Percentiles rank a stretch among this genome's conserved stretches.
Evolutionary conservation across 1,140 invertebrate species (phyloP).

Genomic region (Reticulitermes speratus): DNA sequence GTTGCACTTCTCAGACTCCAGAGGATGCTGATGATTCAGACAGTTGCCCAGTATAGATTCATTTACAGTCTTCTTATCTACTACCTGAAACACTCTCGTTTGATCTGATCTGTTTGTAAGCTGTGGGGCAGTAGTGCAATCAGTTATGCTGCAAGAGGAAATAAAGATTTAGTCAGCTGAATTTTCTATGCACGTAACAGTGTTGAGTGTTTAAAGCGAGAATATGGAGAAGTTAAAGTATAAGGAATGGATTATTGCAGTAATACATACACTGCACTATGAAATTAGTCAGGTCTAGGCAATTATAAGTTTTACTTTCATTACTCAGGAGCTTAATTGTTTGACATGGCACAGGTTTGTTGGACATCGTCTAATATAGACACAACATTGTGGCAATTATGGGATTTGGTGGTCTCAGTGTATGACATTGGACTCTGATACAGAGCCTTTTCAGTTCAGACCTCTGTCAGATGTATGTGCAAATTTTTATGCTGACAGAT

Average conservation of each 20-base stretch:
- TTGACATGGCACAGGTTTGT: too few species aligned
- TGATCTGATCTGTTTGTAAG: slow-evolving; percentile 60
- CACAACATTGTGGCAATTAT: too few species aligned
- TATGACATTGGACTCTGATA: too few species aligned
- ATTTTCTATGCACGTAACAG: neutral
- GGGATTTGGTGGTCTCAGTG: too few species aligned
- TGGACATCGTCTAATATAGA: too few species aligned
- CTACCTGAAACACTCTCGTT: slow-evolving; percentile 80
- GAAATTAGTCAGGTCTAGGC: neutral
- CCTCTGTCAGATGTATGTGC: too few species aligned
- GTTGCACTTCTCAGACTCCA: slow-evolving; percentile 75
- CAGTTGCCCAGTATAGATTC: slow-evolving; percentile 84
- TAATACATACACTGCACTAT: neutral
- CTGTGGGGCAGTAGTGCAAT: neutral
- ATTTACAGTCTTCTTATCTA: slow-evolving; percentile 81
- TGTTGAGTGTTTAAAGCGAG: neutral
- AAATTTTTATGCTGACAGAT: too few species aligned
- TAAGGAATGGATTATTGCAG: neutral
- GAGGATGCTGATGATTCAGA: slow-evolving; percentile 82
- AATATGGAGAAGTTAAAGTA: neutral
- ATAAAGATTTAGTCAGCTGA: neutral
- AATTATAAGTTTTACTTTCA: neutral
- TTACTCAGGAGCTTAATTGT: neutral
- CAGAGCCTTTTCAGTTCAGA: too few species aligned
- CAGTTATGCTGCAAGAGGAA: neutral